Percentiles rank a stretch among this genome's conserved stretches.
phyloP scores from a whole-genome alignment of 1,140 invertebrate genomes.

The Acyrthosiphon pisum region DNA sequence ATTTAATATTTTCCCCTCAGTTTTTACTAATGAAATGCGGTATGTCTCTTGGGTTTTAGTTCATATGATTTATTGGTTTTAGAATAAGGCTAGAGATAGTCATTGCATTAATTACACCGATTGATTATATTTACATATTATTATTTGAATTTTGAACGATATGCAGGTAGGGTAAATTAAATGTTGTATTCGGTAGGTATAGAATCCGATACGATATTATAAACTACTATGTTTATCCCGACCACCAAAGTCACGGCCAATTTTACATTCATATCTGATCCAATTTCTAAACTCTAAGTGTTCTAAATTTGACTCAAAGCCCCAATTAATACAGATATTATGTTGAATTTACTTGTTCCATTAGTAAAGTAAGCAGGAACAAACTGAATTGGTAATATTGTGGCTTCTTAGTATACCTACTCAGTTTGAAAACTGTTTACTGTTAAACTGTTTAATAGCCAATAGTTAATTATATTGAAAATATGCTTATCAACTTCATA shows the following conservation, averaged over 20 bases:
- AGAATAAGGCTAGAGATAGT: background rate
- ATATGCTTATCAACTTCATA: background rate
- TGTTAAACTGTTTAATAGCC: too few species aligned
- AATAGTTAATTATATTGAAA: background rate
- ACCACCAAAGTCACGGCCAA: background rate
- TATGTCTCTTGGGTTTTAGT: background rate
- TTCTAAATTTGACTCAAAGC: background rate
- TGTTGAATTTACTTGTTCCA: too few species aligned
- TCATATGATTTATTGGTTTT: background rate
- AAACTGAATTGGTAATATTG: background rate
- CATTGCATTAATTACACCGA: background rate
- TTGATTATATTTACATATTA: constrained; percentile 11
- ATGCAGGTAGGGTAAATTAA: background rate
- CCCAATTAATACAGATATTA: background rate
- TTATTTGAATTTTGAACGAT: background rate
- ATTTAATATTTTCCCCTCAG: background rate
- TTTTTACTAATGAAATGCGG: background rate
- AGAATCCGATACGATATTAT: background rate
- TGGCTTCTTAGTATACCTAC: background rate
- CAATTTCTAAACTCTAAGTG: background rate
- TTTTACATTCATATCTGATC: background rate
- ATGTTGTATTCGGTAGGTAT: too few species aligned
- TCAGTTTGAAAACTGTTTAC: background rate
- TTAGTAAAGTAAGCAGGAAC: too few species aligned
- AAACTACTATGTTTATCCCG: background rate